Conservation (phyloP, 2,113 vertebrate species). For the Baryphthengus martii region DNA sequence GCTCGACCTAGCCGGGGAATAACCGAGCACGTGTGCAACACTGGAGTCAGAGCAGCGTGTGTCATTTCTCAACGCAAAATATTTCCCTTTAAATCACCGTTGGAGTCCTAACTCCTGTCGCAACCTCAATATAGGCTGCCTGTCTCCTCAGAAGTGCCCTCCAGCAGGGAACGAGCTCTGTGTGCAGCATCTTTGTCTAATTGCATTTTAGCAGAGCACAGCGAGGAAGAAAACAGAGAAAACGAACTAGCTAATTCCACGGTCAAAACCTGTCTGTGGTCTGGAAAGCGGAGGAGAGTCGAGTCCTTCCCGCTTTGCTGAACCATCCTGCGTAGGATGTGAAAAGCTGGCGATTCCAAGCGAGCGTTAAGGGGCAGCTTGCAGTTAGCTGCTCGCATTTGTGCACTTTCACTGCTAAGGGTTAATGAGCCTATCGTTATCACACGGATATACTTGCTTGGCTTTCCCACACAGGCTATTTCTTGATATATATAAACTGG, state of each 20-base stretch:
- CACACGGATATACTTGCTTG: not conserved
- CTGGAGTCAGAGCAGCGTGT: conserved; percentile 50
- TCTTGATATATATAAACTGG: not conserved
- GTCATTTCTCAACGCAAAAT: conserved; percentile 28
- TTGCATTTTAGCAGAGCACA: not conserved
- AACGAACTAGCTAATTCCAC: conserved; percentile 11
- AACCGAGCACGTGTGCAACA: conserved; percentile 52
- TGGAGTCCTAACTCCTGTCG: conserved; percentile 52
- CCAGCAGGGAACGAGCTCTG: conserved; percentile 34
- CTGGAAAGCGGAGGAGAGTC: not conserved
- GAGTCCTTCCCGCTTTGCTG: conserved; percentile 2
- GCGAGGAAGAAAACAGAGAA: conserved; percentile 11
- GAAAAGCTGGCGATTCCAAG: not conserved
- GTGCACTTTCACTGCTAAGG: not conserved
- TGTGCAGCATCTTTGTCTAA: not conserved
- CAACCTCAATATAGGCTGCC: not conserved
- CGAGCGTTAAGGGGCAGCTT: not conserved
- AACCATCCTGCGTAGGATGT: not conserved
- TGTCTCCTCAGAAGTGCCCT: conserved; percentile 49
- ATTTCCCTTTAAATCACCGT: conserved; percentile 60
- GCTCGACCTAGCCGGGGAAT: conserved; percentile 53
- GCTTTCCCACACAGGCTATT: not conserved
- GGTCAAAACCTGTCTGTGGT: not conserved
- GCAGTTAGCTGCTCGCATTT: not conserved
- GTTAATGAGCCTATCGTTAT: not conserved